Percentiles rank a stretch among this genome's conserved stretches.
Evolutionary conservation across 1,140 invertebrate genomes (phyloP).

Genomic region (Thaumetopoea pityocampa): DNA sequence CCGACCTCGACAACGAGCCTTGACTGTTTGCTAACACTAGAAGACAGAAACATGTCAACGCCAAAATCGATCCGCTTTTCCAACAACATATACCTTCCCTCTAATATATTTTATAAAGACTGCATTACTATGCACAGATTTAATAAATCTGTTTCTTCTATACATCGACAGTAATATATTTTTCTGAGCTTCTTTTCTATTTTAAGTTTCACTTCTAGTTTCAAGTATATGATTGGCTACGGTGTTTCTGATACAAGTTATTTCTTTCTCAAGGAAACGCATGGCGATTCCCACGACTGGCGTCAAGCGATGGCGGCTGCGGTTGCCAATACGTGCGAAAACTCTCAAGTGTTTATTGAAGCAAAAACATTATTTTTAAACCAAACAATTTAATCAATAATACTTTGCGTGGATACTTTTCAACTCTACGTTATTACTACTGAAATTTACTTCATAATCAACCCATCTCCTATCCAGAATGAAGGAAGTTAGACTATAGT

Average conservation of each 20-base stretch:
- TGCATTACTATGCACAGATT: constrained; percentile 8
- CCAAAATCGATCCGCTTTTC: constrained; percentile 7
- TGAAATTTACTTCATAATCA: no score
- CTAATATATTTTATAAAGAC: constrained; percentile 1
- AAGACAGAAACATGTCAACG: constrained; percentile 16
- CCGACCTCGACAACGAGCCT: constrained; percentile 22
- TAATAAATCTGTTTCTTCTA: background rate
- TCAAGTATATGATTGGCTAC: constrained; percentile 10
- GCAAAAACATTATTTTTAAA: background rate
- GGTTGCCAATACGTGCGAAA: constrained; percentile 9
- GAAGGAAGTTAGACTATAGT: no score
- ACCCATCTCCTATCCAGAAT: no score
- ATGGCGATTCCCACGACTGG: constrained; percentile 16
- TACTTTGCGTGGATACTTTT: no score
- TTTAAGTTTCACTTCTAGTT: no score
- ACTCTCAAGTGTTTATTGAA: constrained; percentile 4
- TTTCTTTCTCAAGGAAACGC: constrained; percentile 18
- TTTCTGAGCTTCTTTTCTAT: constrained; percentile 7
- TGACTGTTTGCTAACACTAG: constrained; percentile 14
- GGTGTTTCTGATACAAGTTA: constrained; percentile 9
- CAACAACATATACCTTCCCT: constrained; percentile 7
- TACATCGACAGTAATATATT: background rate
- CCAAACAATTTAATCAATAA: background rate
- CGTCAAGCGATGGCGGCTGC: constrained; percentile 22
- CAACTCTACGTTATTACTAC: no score